Base-by-base conservation (phyloP, 2,113 vertebrate genomes). In the Colaptes auratus region DNA sequence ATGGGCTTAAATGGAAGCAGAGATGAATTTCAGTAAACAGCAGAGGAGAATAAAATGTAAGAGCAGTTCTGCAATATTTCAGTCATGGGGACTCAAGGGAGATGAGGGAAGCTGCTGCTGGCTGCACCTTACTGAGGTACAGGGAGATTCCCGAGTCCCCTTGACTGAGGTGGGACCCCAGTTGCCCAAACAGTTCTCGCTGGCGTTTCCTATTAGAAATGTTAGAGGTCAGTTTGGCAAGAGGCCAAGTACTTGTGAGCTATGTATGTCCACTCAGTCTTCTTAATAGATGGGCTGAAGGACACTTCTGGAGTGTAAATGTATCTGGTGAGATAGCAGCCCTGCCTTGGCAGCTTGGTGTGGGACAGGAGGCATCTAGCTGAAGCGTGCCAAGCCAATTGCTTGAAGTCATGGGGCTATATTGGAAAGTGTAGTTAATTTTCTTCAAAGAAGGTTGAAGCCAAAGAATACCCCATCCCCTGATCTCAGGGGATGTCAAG, bases 1-100 rank as follows among this genome's bases (percentile, higher is more conserved):
- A 94, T 92, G 88, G 73, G 53, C 65, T 95, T 91, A 90, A 91
- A 72, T 67, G 73, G 75, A 88, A 88, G 69, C 35, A 81, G 72
- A 69, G 50, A 78, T 92, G 42, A 88, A 94, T 95, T 89, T 78
- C 74, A 76, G 89, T 91, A 95, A 94, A 90, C 35, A 91, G 52
- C 21, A 65, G 67, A 73, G 64, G n/a, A 65, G 59, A 90, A 84
- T 64, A 80, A 89, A 87, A 66, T 52, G 5, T 66, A 65, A 65
- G 72, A 93, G 14, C 75, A 64, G 23, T 74, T 91, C 52, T 69
- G 65, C 61, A 86, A 13, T 91, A 85, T 89, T 82, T 95, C 69
- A 80, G 55, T 30, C 55, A 56, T 56, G 55, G 28, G 55, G 28
- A 56, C 55, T 31, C 33, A 64, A 52, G 33, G 17, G 36, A 71